Base-by-base conservation (phyloP, 2,888 invertebrate species). In the Listrodromus nycthemerus region DNA sequence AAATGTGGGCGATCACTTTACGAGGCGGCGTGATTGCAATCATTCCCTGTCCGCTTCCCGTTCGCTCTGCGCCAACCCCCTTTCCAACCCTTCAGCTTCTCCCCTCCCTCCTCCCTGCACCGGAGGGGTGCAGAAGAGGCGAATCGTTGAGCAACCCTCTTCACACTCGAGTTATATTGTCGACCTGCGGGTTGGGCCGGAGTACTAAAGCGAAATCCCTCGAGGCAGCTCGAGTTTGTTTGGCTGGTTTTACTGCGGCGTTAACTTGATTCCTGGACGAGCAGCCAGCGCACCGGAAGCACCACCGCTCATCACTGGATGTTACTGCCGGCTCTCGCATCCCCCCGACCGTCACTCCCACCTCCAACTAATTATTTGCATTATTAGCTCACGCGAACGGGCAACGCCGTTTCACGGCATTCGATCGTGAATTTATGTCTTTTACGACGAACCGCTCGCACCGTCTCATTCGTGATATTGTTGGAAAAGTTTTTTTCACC, bases 191-290 rank as follows among this genome's bases (percentile, higher is more conserved):
- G 87, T 87, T 85, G 86, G 85, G 86, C 84, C 85, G 85, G 86
- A 86, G 88, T 88, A 88, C 87, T 89, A 88, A 86, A 87, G 82
- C 84, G 86, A 86, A 78, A 80, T 85, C 77, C 78, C 74, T 66
- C 86, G 86, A 85, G 85, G 74, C 79, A 82, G 85, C 71, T 82
- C 80, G 88, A 89, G 89, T 90, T 89, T 89, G 89, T 89, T 88
- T 88, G 87, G 85, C 87, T 86, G 90, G 88, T 90, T 91, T 92
- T 91, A 91, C 91, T 87, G 85, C 88, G 88, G 89, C 90, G 90
- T 91, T 92, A 92, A 92, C 91, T 92, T 89, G 89, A 91, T 91
- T 91, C 90, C 90, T 88, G 89, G 87, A 82, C 84, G 79, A 84
- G 77, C 85, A 80, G 80, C 76, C 80, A 71, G 52, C 45, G 77